A percentile compares a stretch with the other conserved stretches of the same genome.
Conservation (phyloP, 1,140 invertebrate genomes). For the Nebria ingens region DNA sequence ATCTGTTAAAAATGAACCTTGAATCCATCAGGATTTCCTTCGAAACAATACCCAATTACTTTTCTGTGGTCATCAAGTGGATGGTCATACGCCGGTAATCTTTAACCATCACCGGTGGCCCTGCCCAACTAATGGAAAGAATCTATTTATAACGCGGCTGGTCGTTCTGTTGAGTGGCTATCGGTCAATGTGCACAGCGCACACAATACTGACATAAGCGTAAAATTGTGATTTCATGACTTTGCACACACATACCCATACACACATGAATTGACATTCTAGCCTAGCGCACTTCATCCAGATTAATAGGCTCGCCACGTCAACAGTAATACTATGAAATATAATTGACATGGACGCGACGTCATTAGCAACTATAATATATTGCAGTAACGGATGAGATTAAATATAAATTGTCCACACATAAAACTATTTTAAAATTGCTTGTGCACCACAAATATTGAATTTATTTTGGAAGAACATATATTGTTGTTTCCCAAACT, state of each 20-base stretch:
- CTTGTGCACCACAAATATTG: too few relatives aligned
- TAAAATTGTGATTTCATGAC: background rate
- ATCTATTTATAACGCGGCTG: background rate
- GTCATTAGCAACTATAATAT: too few relatives aligned
- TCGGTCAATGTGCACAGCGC: background rate
- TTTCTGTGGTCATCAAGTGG: too few relatives aligned
- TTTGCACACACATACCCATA: background rate
- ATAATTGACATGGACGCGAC: constrained; percentile 8
- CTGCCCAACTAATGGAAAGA: background rate
- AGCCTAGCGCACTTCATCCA: constrained; percentile 7
- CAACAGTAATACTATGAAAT: background rate
- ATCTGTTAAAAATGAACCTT: too few relatives aligned
- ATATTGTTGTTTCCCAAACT: too few relatives aligned
- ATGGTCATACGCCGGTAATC: background rate
- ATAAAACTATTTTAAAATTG: too few relatives aligned
- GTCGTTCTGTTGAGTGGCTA: background rate
- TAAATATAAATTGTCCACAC: too few relatives aligned
- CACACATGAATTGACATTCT: too few relatives aligned
- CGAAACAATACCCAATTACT: too few relatives aligned
- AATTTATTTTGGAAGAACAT: too few relatives aligned
- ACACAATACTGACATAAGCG: background rate
- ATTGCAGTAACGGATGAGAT: too few relatives aligned
- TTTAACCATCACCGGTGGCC: background rate
- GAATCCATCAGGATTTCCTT: too few relatives aligned
- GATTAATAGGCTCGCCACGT: background rate